phyloP scores from a whole-genome alignment of 2,888 invertebrate genomes.

The Ophraella communa region DNA sequence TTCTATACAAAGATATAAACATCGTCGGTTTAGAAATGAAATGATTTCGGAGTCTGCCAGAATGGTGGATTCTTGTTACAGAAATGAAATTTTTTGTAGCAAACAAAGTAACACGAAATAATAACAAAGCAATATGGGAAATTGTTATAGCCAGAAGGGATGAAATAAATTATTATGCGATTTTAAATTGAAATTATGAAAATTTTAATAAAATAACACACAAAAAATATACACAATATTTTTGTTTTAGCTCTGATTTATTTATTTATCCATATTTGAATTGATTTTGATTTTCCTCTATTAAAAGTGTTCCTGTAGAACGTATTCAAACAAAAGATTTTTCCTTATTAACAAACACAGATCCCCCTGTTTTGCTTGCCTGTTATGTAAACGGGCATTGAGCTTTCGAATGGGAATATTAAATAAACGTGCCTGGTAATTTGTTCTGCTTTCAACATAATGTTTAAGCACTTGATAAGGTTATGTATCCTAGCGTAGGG shows the following conservation, averaged over 20 bases:
- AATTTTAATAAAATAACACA: too few species aligned
- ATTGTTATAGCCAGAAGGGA: background rate
- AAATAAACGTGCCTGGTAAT: constrained; percentile 48
- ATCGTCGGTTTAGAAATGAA: constrained; percentile 45
- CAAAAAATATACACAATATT: too few species aligned
- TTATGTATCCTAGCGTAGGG: constrained; percentile 29
- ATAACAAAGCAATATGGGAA: background rate
- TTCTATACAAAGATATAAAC: constrained; percentile 45
- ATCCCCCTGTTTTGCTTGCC: background rate
- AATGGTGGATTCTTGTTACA: constrained; percentile 10
- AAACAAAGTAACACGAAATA: background rate
- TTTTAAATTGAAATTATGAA: too few species aligned
- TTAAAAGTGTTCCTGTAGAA: background rate
- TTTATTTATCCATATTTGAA: background rate
- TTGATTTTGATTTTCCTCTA: background rate
- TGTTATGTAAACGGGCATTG: constrained; percentile 20
- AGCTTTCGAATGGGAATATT: constrained; percentile 30
- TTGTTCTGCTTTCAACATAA: constrained; percentile 50
- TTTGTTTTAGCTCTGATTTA: background rate
- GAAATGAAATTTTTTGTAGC: background rate
- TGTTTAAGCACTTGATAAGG: constrained; percentile 48
- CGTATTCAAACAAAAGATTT: constrained; percentile 1
- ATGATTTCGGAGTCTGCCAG: constrained; percentile 41
- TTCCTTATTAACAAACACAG: constrained; percentile 6
- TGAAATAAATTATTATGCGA: too few species aligned